Conservation (phyloP, 2,113 vertebrate species). For the Festucalex cinctus region DNA sequence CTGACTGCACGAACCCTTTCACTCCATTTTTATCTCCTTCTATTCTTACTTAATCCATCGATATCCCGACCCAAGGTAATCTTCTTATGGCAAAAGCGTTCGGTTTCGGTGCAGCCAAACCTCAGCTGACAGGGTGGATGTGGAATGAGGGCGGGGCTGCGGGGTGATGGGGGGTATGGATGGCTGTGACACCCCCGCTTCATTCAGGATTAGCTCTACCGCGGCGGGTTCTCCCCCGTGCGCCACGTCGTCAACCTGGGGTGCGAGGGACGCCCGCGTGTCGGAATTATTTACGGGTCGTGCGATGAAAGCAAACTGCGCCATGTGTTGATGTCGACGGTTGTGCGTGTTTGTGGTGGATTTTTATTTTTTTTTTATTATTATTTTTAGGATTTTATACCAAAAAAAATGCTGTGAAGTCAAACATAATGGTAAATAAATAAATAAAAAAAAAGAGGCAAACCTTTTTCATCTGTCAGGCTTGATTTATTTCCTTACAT, state of each 20-base stretch:
- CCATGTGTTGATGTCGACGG: not conserved
- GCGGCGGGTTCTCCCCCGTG: conserved; percentile 39
- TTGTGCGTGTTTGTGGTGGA: conserved; percentile 10
- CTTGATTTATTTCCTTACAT: conserved; percentile 72
- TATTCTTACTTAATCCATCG: conserved; percentile 77
- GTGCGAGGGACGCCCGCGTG: conserved; percentile 34
- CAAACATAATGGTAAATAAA: not conserved
- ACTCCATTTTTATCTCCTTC: conserved; percentile 68
- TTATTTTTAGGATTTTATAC: too few species aligned
- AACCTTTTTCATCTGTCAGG: not conserved
- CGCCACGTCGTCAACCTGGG: conserved; percentile 48
- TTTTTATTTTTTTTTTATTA: too few species aligned
- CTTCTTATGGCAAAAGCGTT: conserved; percentile 73
- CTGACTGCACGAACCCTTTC: conserved; percentile 64
- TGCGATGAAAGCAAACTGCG: conserved; percentile 24
- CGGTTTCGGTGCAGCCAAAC: conserved; percentile 72
- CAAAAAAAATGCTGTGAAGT: too few species aligned
- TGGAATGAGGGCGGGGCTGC: conserved; percentile 19
- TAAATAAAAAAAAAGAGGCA: not conserved
- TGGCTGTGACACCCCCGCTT: conserved; percentile 61
- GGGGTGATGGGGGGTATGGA: conserved; percentile 45
- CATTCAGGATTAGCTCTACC: conserved; percentile 69
- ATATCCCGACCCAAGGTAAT: conserved; percentile 76
- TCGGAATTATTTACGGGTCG: conserved; percentile 54
- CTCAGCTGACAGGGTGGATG: conserved; percentile 60